phyloP scores from a whole-genome alignment of 2,797 vertebrate species.

The Acropternis orthonyx region DNA sequence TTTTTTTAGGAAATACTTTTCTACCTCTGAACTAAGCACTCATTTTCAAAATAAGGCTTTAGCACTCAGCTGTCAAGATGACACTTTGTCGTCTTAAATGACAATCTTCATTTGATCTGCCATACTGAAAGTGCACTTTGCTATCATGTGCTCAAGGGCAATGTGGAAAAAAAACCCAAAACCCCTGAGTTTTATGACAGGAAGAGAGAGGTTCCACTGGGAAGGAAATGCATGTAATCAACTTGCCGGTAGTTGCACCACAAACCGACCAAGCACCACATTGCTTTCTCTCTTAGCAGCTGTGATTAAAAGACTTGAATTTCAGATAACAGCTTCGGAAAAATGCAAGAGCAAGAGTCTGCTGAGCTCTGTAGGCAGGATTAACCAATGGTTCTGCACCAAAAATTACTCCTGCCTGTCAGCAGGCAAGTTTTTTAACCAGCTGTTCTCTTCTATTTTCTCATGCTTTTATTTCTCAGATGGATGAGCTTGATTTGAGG shows the following conservation, averaged over 20 bases:
- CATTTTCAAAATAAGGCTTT: not conserved
- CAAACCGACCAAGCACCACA: not conserved
- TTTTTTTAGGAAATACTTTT: not conserved
- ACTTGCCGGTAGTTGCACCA: not conserved
- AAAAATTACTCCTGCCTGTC: not conserved
- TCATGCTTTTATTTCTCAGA: not conserved
- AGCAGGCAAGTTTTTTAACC: not conserved
- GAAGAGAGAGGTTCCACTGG: not conserved
- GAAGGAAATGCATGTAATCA: constrained; percentile 4
- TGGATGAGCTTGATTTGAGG: not conserved
- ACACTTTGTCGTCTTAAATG: not conserved
- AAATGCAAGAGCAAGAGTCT: not conserved
- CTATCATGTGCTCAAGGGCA: not conserved
- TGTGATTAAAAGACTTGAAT: not conserved
- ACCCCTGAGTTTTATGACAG: not conserved
- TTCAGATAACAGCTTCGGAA: not conserved
- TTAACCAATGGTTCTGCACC: not conserved
- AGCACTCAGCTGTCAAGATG: not conserved
- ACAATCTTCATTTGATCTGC: not conserved
- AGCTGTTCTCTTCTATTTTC: not conserved
- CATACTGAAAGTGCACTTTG: not conserved
- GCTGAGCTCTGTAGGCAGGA: not conserved
- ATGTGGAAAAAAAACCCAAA: not conserved
- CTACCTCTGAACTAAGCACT: not conserved
- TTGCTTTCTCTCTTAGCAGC: not conserved